These are phyloP conservation scores for Nemapogon koenigi DNA, from an alignment of 2,888 invertebrate species.

Conservation along the genomic window DNA sequence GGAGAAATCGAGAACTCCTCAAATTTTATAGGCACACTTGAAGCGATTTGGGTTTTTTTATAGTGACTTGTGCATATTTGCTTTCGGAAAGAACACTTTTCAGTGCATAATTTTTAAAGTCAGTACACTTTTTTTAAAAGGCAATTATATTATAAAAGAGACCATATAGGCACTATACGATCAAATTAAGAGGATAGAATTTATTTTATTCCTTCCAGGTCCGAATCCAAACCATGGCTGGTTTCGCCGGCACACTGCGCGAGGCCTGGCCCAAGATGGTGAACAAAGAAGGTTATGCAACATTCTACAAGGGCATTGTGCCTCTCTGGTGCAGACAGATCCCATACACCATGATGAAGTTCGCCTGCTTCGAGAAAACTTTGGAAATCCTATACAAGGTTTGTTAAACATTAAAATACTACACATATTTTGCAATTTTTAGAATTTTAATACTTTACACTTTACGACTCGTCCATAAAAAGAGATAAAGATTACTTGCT, in stretches of 20 bases:
- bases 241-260: conserved; percentile 86
- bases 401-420: not conserved
- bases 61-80: too few species aligned
- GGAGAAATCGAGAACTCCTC: too few species aligned
- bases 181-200: too few species aligned
- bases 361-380: conserved; percentile 97
- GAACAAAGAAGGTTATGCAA: conserved; percentile 83
- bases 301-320: conserved; percentile 95
- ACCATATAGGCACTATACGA: too few species aligned
- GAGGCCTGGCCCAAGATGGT: conserved; percentile 93
- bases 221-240: conserved; percentile 94
- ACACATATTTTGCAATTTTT: conserved; percentile 1
- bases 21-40: too few species aligned
- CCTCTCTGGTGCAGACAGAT: conserved; percentile 98
- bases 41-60: too few species aligned
- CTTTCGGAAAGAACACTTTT: too few species aligned
- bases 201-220: conserved; percentile 54
- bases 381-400: conserved; percentile 89
- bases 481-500: too few species aligned
- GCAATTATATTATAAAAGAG: too few species aligned
- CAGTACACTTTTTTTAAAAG: too few species aligned
- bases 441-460: conserved; percentile 1
- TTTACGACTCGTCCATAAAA: too few species aligned
- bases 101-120: too few species aligned
- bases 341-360: conserved; percentile 99